Conservation (phyloP, 2,888 invertebrate species). For the Pyrochroa serraticornis region DNA sequence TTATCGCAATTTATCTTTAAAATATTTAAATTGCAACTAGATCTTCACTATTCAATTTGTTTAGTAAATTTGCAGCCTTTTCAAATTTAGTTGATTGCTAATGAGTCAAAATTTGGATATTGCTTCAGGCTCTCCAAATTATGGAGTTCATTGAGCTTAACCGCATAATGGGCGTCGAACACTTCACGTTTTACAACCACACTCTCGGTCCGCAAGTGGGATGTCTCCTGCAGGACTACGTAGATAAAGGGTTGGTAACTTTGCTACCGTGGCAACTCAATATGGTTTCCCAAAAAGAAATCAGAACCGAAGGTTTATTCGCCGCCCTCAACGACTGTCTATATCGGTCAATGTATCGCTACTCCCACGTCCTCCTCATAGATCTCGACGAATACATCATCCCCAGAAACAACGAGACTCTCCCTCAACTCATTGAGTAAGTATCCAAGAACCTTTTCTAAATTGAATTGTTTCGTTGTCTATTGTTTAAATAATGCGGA, state of each 20-base stretch:
- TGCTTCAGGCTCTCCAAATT: conserved; percentile 72
- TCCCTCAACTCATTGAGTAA: conserved; percentile 74
- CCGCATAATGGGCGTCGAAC: conserved; percentile 79
- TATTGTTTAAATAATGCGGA: no score
- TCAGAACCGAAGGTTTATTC: conserved; percentile 90
- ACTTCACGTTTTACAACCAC: conserved; percentile 91
- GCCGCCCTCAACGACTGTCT: conserved; percentile 93
- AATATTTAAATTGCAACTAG: no score
- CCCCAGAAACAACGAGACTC: conserved; percentile 77
- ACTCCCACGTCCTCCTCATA: conserved; percentile 81
- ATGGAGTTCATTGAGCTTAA: conserved; percentile 91
- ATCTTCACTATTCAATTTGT: no score
- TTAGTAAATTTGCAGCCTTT: no score
- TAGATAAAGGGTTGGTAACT: conserved; percentile 68
- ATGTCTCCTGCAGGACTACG: conserved; percentile 64
- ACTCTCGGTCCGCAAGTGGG: conserved; percentile 80
- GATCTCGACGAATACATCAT: conserved; percentile 90
- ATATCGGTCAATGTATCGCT: conserved; percentile 85
- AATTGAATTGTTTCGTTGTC: neutral
- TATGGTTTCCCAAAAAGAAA: conserved; percentile 86
- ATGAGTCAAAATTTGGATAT: neutral
- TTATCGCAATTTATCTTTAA: no score
- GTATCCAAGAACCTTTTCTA: conserved; percentile 30
- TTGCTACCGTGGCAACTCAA: conserved; percentile 85
- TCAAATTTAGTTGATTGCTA: no score